Evolutionary conservation across 2,113 vertebrate species (phyloP), one percentile per base, ranked within the genome.

Genomic region (Sprattus sprattus): DNA sequence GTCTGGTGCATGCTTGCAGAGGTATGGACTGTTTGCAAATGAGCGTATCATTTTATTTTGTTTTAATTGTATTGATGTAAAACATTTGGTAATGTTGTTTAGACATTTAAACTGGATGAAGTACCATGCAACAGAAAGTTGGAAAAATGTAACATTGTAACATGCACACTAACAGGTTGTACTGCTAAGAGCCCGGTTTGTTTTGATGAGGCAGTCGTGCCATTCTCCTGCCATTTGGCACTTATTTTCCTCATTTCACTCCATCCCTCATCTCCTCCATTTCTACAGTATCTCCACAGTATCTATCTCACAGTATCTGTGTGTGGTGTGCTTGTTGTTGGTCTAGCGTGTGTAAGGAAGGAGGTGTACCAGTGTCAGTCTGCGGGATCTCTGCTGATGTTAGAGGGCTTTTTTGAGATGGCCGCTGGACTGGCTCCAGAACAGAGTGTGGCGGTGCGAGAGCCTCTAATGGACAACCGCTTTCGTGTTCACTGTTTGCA

Each of bases 31-130:
- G 28, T 78, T 39, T 78, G 64, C 2, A 28, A 8, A 67, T 67
- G 22, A n/a, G 22, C 4, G 64, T 8, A 78, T 78, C 13, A 10
- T 39, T 39, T 10, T 20, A 4, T 60, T 20, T 60, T 60, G 54
- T 60, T 60, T 60, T 60, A 60, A 78, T 39, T 78, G 71, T 44
- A 15, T 39, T 78, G 71, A 78, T 78, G 67, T 75, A 32, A 71
- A 71, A 20, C 16, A 60, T 60, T 60, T 46, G 6, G 54, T 22
- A 57, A 57, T 57, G 50, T 54, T 54, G 52, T 54, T 54, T 54
- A 60, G 54, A 22, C 6, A 15, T 54, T 54, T 54, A 60, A 20
- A 22, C 6, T 60, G 54, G 18, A 60, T 60, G 6, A 7, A 60
- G 11, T 11, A 32, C 10, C 28, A 78, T 78, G 32, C 28, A 39